phyloP scores from a whole-genome alignment of 1,140 invertebrate species.

The Propsilocerus akamusi region DNA sequence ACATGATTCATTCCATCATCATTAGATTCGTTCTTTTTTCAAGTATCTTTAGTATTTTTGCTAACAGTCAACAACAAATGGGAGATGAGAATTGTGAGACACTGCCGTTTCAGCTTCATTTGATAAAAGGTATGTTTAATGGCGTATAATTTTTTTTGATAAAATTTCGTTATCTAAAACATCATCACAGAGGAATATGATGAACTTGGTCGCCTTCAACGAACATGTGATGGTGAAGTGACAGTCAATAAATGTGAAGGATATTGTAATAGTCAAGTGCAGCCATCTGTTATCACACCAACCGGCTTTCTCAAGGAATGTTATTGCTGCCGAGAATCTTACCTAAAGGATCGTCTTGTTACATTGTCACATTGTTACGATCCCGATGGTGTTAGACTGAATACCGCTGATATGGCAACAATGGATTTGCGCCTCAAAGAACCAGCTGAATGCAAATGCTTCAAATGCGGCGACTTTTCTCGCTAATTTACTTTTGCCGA shows the following conservation, averaged over 20 bases:
- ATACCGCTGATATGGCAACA: slow-evolving; percentile 33
- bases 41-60: background rate
- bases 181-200: slow-evolving; percentile 63
- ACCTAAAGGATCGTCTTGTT: slow-evolving; percentile 58
- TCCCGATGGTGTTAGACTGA: slow-evolving; percentile 58
- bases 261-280: slow-evolving; percentile 72
- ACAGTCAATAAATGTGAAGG: slow-evolving; percentile 80
- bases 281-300: slow-evolving; percentile 68
- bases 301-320: slow-evolving; percentile 88
- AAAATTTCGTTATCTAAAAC: slow-evolving; percentile 7
- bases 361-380: slow-evolving; percentile 71
- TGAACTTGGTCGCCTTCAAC: slow-evolving; percentile 52
- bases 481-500: slow-evolving; percentile 24
- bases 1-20: background rate
- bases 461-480: slow-evolving; percentile 62
- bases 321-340: slow-evolving; percentile 76
- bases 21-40: background rate
- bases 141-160: background rate
- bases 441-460: slow-evolving; percentile 75
- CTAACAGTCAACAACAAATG: slow-evolving; percentile 14
- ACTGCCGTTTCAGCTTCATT: slow-evolving; percentile 55
- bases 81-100: slow-evolving; percentile 53
- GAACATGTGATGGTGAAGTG: slow-evolving; percentile 74
- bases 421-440: slow-evolving; percentile 70
- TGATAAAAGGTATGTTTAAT: slow-evolving; percentile 44